A percentile compares a stretch with the other conserved stretches of the same genome.
Evolutionary conservation across 2,113 vertebrate genomes (phyloP).

Genomic region (Lampris megalopsis): DNA sequence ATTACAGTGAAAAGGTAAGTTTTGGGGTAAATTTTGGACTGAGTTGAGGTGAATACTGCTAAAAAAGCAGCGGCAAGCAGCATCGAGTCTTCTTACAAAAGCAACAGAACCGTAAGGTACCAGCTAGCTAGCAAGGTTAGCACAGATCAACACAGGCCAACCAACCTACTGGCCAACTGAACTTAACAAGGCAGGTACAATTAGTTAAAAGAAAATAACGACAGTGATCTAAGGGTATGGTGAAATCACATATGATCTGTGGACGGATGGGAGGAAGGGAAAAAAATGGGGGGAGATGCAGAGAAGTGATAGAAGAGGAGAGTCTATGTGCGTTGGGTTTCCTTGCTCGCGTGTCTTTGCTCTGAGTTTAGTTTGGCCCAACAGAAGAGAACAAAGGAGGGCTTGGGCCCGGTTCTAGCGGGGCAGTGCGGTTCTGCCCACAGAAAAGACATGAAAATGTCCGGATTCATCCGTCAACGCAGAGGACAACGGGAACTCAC

Average conservation of each 20-base stretch:
- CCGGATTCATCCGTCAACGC: constrained; percentile 78
- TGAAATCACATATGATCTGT: background rate
- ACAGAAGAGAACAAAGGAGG: constrained; percentile 79
- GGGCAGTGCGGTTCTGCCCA: constrained; percentile 79
- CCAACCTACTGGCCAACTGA: background rate
- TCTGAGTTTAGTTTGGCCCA: constrained; percentile 81
- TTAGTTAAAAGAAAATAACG: background rate
- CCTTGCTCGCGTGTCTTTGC: constrained; percentile 78
- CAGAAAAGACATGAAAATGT: constrained; percentile 81
- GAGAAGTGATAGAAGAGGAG: background rate
- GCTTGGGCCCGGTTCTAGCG: constrained; percentile 80
- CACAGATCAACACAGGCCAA: background rate
- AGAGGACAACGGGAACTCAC: constrained; percentile 33
- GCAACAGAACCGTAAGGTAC: no score
- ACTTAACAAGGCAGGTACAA: constrained; percentile 50
- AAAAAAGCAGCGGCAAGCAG: constrained; percentile 51
- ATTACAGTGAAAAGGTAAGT: background rate
- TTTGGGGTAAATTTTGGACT: constrained; percentile 20
- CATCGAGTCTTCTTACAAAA: constrained; percentile 5
- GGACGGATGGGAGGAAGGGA: background rate
- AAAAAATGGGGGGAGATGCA: background rate
- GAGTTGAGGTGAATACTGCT: constrained; percentile 33
- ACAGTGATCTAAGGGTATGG: constrained; percentile 1
- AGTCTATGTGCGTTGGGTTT: constrained; percentile 68
- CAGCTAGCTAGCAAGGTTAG: no score